Conservation (phyloP, 2,888 invertebrate species). For the Chalcis sispes region DNA sequence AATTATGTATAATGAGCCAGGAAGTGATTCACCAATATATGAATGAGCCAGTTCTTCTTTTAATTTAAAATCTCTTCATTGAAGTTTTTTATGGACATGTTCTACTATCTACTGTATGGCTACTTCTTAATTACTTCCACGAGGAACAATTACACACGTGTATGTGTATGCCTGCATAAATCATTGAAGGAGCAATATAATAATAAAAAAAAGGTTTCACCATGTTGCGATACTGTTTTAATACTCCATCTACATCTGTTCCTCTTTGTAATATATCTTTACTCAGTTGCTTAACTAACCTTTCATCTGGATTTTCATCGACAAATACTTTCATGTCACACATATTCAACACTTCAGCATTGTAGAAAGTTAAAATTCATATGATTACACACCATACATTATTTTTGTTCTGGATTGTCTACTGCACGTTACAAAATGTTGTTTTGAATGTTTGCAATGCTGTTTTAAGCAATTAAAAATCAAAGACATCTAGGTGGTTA, state of each 20-base stretch:
- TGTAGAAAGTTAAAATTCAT: conserved; percentile 97
- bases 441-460: conserved; percentile 92
- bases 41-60: conserved; percentile 92
- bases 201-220: conserved; percentile 98
- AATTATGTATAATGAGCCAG: conserved; percentile 89
- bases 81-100: conserved; percentile 97
- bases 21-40: conserved; percentile 89
- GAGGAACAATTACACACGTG: conserved; percentile 98
- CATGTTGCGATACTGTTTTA: conserved; percentile 97
- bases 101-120: conserved; percentile 98
- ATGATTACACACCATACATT: conserved; percentile 99
- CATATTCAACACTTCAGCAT: conserved; percentile 87
- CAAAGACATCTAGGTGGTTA: conserved; percentile 99
- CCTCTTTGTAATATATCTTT: conserved; percentile 95
- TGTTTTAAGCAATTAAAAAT: conserved; percentile 91
- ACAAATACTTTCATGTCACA: conserved; percentile 99
- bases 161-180: conserved; percentile 97
- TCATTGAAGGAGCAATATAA: conserved; percentile 97
- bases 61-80: conserved; percentile 93
- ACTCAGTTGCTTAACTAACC: conserved; percentile 91
- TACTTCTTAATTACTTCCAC: conserved; percentile 97
- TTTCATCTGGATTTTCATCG: conserved; percentile 97
- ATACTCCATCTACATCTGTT: conserved; percentile 94
- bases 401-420: conserved; percentile 95
- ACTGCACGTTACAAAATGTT: conserved; percentile 96